Evolutionary conservation across 2,113 vertebrate species (phyloP), one percentile per base, ranked within the genome.

Genomic region (Chloebia gouldiae): DNA sequence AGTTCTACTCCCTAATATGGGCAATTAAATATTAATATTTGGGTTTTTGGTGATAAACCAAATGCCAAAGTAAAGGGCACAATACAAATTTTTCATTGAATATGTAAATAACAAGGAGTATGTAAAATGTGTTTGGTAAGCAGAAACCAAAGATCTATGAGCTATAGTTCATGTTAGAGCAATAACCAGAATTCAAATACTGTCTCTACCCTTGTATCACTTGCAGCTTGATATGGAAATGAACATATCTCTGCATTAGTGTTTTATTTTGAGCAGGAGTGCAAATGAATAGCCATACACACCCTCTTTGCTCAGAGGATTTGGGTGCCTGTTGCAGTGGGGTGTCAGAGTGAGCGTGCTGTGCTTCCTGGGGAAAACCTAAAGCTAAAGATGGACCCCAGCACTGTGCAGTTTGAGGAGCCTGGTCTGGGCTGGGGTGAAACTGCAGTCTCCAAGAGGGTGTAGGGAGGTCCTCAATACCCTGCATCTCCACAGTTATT

Each of bases 1-100:
- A 15, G 6, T 78, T 66, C 20, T 70, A 1, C 11, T 75, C 6
- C 7, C 4, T 19, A 57, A 8, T 53, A 85, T 10, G 17, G 22
- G 8, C 5, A 83, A 92, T 68, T 76, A 61, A 70, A 70, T 42
- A 90, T 49, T 53, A 78, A 53, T 86, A 44, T 25, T 90, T 83
- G 11, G 28, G 15, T 6, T 83, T 87, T 76, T 77, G 5, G 24
- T 81, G 22, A 59, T 66, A 93, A 64, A 72, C 5, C 3, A 8
- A 3, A 51, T 68, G 28, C 2, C 30, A 68, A 35, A 87, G 8
- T 56, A 71, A 90, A 84, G 10, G 17, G 7, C 15, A 66, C 10
- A 35, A 59, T 70, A 70, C 19, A 63, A 77, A 85, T 72, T 19
- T 77, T 64, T 91, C 4, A 92, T 44, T 88, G 66, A 61, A 44